Evolutionary conservation across 2,113 vertebrate genomes (phyloP), one percentile per base, ranked within the genome.

Genomic region (Aspiorhynchus laticeps): DNA sequence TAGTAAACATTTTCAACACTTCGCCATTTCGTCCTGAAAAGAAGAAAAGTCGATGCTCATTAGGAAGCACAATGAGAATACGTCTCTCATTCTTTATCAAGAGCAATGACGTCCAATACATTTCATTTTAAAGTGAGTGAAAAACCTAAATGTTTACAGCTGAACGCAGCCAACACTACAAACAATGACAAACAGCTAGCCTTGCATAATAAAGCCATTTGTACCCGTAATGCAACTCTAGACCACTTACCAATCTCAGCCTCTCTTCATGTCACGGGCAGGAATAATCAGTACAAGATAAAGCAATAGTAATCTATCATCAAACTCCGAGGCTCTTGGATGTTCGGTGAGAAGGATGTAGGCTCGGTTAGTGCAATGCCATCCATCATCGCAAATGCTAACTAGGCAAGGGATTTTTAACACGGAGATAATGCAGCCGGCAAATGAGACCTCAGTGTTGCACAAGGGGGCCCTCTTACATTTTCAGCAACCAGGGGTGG

Each of bases 351-450:
- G 51, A 74, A 90, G 86, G 77, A 71, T 10, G 73, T 84, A 75
- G 80, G 85, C 85, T 51, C 76, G 85, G 56, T 83, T 79, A 10
- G 82, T 87, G 82, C 87, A 86, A 90, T 77, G 88, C 86, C 77
- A 95, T 94, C 92, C 92, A 93, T 94, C 93, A 93, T 94, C 89
- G 91, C 90, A 88, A 89, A 91, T 93, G 89, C 90, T 92, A 93
- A 94, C 84, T 90, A 93, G 92, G 88, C 83, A 36, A 83, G 85
- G 90, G 87, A 80, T 89, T 93, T 93, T 92, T 86, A 92, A 91
- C 92, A 92, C 41, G 53, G 76, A 88, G 93, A 93, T 93, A 93
- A 92, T 21, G 56, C 86, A 85, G 91, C 89, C 9, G 81, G 73
- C 87, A 48, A 7, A 56, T 17, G 86, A 90, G 90, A 91, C 87